Evolutionary conservation across 1,140 invertebrate genomes (phyloP).

Genomic region (Ceratina japonica): DNA sequence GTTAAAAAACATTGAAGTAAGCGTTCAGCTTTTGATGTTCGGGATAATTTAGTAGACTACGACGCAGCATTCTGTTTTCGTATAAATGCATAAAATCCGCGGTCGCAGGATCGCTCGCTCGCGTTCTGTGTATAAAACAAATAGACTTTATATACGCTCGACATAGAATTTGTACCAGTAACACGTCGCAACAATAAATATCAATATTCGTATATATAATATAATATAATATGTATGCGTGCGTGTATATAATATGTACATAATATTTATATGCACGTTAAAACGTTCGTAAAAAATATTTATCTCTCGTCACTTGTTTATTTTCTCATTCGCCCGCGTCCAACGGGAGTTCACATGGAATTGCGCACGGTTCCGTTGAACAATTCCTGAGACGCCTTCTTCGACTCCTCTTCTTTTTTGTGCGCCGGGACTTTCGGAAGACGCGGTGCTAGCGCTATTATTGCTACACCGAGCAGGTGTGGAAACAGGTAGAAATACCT

Average conservation of each 20-base stretch:
- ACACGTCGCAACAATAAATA: conserved; percentile 62
- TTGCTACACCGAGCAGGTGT: conserved; percentile 81
- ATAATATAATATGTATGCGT: conserved; percentile 2
- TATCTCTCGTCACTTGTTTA: conserved; percentile 38
- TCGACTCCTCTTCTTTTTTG: conserved; percentile 18
- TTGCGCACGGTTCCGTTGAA: conserved; percentile 63
- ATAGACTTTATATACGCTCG: conserved; percentile 21
- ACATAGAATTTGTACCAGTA: conserved; percentile 58
- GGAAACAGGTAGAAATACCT: conserved; percentile 82
- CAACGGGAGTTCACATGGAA: conserved; percentile 38
- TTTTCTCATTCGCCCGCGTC: neutral
- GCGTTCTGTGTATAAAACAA: conserved; percentile 30
- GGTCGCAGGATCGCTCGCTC: conserved; percentile 5
- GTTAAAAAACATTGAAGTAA: too few relatives aligned
- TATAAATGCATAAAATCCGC: too few relatives aligned
- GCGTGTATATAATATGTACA: conserved; percentile 31
- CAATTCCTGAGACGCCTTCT: conserved; percentile 40
- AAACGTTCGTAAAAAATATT: conserved; percentile 66
- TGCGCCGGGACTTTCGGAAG: conserved; percentile 50
- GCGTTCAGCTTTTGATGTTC: too few relatives aligned
- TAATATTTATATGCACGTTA: conserved; percentile 44
- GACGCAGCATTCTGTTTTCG: too few relatives aligned
- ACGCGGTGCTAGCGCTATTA: conserved; percentile 80
- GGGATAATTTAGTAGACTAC: too few relatives aligned
- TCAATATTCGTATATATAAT: conserved; percentile 30